A percentile compares a stretch with the other conserved stretches of the same genome.
Evolutionary conservation across 2,113 vertebrate species (phyloP).

Genomic region (Tricholaema leucomelas): DNA sequence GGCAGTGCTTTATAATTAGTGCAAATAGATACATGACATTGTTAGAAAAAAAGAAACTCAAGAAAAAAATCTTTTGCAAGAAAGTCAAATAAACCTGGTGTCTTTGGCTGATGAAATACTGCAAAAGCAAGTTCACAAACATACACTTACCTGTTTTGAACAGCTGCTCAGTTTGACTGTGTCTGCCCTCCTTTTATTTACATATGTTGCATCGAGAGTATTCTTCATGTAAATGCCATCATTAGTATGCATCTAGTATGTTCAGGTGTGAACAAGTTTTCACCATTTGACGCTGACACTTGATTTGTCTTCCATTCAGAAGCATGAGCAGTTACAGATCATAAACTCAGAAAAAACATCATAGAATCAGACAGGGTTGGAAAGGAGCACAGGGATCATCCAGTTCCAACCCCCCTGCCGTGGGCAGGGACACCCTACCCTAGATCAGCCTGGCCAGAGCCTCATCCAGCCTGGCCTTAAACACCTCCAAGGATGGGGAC

Average conservation of each 20-base stretch:
- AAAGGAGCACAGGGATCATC: too few relatives aligned
- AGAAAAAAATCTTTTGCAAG: background rate
- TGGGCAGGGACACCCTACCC: too few relatives aligned
- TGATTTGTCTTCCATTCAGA: slow-evolving; percentile 4
- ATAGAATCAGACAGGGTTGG: too few relatives aligned
- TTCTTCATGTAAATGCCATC: slow-evolving; percentile 11
- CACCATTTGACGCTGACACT: slow-evolving; percentile 16
- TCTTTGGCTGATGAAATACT: background rate
- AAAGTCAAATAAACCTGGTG: background rate
- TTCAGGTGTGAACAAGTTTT: slow-evolving; percentile 51
- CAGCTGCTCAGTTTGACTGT: slow-evolving; percentile 29
- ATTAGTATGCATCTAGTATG: slow-evolving; percentile 43
- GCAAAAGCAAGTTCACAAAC: background rate
- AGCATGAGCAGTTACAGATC: background rate
- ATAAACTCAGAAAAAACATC: background rate
- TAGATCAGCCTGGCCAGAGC: too few relatives aligned
- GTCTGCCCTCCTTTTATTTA: slow-evolving; percentile 36
- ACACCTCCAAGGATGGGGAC: too few relatives aligned
- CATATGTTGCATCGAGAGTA: background rate
- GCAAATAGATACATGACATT: background rate
- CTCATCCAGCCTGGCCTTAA: too few relatives aligned
- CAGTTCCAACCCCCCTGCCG: too few relatives aligned
- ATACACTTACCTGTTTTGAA: background rate
- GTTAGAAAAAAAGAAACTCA: background rate
- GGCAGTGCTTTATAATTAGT: background rate